These are phyloP conservation scores for Lapara coniferarum DNA, from an alignment of 2,888 invertebrate genomes.

Conservation along the genomic window DNA sequence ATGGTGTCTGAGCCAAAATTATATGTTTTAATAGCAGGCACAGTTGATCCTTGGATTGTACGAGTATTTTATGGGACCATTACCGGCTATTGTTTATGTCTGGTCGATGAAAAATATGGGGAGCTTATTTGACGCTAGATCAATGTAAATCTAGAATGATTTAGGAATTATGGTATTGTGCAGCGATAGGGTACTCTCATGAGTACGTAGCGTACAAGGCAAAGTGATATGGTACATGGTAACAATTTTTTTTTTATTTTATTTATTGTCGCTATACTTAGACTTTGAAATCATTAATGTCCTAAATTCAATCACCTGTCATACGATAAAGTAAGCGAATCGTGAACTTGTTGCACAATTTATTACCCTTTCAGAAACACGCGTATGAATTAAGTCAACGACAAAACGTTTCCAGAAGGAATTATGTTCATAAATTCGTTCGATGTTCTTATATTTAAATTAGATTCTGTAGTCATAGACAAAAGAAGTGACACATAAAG, in stretches of 20 bases:
- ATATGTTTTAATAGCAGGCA: conserved; percentile 13
- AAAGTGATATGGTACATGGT: too few relatives aligned
- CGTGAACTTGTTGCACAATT: too few relatives aligned
- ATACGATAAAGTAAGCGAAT: too few relatives aligned
- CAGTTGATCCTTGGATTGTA: conserved; percentile 21
- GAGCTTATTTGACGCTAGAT: not conserved
- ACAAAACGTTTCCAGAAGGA: not conserved
- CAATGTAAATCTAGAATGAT: not conserved
- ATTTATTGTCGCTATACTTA: too few relatives aligned
- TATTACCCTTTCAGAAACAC: too few relatives aligned
- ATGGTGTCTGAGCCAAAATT: conserved; percentile 23
- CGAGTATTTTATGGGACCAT: conserved; percentile 18
- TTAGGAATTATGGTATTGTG: not conserved
- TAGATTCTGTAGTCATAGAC: conserved; percentile 9
- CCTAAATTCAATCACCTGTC: too few relatives aligned
- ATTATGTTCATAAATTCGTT: not conserved
- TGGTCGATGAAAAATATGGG: conserved; percentile 31
- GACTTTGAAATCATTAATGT: too few relatives aligned
- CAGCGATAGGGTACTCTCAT: too few relatives aligned
- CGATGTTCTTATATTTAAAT: conserved; percentile 6
- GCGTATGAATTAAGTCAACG: too few relatives aligned
- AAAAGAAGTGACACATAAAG: conserved; percentile 22
- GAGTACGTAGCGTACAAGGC: too few relatives aligned
- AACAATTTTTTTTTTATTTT: too few relatives aligned
- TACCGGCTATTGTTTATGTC: conserved; percentile 20